These are phyloP conservation scores for Hippoglossus stenolepis DNA, from an alignment of 2,113 vertebrate genomes.

Conservation along the genomic window DNA sequence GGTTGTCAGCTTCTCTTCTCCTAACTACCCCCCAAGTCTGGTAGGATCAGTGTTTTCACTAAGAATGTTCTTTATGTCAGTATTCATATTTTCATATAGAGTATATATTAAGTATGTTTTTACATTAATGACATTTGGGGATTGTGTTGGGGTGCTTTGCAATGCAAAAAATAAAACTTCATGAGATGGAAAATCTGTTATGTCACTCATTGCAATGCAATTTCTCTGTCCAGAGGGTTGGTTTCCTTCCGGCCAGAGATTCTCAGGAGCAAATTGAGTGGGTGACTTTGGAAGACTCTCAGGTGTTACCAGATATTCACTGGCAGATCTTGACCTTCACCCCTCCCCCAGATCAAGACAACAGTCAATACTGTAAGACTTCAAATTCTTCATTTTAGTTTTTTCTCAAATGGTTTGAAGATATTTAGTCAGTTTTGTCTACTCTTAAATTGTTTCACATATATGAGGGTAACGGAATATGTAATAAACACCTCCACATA, in stretches of 20 bases:
- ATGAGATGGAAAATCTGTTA: background rate
- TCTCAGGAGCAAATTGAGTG: conserved; percentile 84
- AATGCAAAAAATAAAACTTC: background rate
- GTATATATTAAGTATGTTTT: no score
- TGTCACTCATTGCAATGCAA: background rate
- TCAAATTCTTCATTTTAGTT: background rate
- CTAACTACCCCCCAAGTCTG: conserved; percentile 83
- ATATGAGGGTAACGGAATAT: background rate
- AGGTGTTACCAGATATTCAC: conserved; percentile 82
- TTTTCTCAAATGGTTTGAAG: background rate
- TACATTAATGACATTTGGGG: background rate
- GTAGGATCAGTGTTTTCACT: conserved; percentile 30
- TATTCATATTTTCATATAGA: background rate
- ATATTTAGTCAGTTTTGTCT: background rate
- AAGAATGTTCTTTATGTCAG: background rate
- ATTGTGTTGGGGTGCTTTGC: background rate
- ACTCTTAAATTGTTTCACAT: background rate
- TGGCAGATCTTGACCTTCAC: conserved; percentile 88
- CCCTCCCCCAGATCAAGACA: conserved; percentile 89
- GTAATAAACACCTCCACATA: background rate
- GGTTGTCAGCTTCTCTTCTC: conserved; percentile 90
- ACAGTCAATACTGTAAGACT: conserved; percentile 88
- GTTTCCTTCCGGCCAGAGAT: conserved; percentile 85
- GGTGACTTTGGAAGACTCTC: conserved; percentile 89
- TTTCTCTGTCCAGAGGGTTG: conserved; percentile 87